Conservation (phyloP, 2,888 invertebrate genomes). For the Cataglyphis albicans region DNA sequence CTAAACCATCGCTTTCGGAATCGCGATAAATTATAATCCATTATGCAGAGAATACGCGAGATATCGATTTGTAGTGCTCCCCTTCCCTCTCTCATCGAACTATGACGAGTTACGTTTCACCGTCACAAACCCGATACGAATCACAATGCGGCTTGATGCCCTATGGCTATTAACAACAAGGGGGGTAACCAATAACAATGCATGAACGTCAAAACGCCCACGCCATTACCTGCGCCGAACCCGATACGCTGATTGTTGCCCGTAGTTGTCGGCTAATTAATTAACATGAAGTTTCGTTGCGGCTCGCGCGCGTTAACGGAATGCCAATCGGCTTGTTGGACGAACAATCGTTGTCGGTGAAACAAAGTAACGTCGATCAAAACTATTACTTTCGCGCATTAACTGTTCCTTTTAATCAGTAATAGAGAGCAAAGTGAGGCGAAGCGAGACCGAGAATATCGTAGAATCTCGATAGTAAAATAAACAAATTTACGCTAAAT, state of each 20-base stretch:
- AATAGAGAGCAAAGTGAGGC: not conserved
- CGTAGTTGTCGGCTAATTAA: constrained; percentile 44
- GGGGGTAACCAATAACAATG: constrained; percentile 32
- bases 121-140: not conserved
- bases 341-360: not conserved
- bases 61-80: constrained; percentile 51
- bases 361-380: constrained; percentile 25
- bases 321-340: constrained; percentile 21
- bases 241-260: constrained; percentile 37
- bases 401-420: not conserved
- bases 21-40: constrained; percentile 76
- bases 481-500: not conserved
- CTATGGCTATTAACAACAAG: constrained; percentile 37
- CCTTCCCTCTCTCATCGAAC: not conserved
- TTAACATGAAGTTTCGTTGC: constrained; percentile 29
- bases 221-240: constrained; percentile 20
- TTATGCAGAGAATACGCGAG: constrained; percentile 55
- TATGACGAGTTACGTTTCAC: not conserved
- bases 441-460: not conserved
- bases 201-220: constrained; percentile 33
- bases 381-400: constrained; percentile 7
- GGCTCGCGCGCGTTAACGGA: not conserved
- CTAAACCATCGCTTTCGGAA: constrained; percentile 71
- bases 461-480: not conserved
- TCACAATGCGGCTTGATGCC: constrained; percentile 41